phyloP scores from a whole-genome alignment of 1,140 invertebrate species.

The Druon quercuslanigerum region DNA sequence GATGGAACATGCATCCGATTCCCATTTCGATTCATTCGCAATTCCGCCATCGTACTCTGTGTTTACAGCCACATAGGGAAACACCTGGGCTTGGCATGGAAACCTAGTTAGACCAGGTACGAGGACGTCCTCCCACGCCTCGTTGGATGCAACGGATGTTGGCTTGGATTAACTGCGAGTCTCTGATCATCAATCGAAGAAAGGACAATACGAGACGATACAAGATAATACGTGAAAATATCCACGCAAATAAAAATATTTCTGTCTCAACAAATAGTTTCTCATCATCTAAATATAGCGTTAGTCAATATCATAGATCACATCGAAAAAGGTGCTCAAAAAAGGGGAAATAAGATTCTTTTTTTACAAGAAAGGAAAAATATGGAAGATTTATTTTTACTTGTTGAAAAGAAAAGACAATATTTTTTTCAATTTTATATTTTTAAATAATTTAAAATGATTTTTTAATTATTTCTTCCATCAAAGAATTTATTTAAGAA shows the following conservation, averaged over 20 bases:
- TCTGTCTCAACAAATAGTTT: neutral
- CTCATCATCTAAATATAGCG: too few species aligned
- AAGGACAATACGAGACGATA: neutral
- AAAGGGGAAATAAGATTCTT: too few species aligned
- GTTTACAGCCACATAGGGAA: slow-evolving; percentile 31
- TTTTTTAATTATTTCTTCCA: too few species aligned
- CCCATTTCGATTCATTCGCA: slow-evolving; percentile 30
- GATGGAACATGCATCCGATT: neutral
- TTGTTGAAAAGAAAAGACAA: too few species aligned
- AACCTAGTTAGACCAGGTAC: slow-evolving; percentile 48
- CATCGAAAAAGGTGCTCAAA: too few species aligned
- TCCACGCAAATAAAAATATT: neutral
- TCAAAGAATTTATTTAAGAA: too few species aligned
- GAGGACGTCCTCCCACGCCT: slow-evolving; percentile 45
- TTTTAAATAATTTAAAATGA: too few species aligned
- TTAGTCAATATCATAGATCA: too few species aligned
- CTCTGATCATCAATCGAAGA: slow-evolving; percentile 4
- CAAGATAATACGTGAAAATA: neutral
- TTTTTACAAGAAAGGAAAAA: too few species aligned
- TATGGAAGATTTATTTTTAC: too few species aligned
- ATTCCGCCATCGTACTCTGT: slow-evolving; percentile 30
- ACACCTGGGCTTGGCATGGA: slow-evolving; percentile 48
- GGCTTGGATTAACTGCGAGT: slow-evolving; percentile 39
- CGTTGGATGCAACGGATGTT: slow-evolving; percentile 36
- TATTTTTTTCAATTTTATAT: too few species aligned